These are phyloP conservation scores for Julus scanicus DNA, from an alignment of 2,888 invertebrate species.

Conservation along the genomic window DNA sequence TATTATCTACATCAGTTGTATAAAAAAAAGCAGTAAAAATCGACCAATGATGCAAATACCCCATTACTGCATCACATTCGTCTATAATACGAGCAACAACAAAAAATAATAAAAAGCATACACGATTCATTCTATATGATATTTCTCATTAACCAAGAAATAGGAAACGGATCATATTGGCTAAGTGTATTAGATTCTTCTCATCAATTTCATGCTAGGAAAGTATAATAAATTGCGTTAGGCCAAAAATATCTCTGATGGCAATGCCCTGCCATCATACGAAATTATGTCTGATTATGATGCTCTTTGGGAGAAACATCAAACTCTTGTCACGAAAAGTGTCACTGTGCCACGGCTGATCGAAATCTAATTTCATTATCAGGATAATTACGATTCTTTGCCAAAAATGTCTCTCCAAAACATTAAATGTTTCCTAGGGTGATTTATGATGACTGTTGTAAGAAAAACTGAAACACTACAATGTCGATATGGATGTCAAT, in stretches of 20 bases:
- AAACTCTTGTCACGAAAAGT: neutral
- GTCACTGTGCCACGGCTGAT: neutral
- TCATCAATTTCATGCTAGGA: neutral
- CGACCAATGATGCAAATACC: neutral
- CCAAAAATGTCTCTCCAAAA: neutral
- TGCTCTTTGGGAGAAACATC: neutral
- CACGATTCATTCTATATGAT: neutral
- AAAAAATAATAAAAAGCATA: neutral
- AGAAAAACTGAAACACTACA: neutral
- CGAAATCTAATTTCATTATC: conserved; percentile 37
- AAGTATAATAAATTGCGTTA: neutral
- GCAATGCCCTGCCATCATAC: neutral
- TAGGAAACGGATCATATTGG: neutral
- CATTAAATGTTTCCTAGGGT: neutral
- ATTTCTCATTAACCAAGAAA: neutral
- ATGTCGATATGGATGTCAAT: neutral
- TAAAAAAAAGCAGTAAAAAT: neutral
- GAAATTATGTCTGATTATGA: neutral
- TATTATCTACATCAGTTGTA: neutral
- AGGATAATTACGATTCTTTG: neutral
- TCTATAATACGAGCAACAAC: neutral
- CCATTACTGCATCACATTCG: neutral
- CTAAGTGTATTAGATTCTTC: neutral
- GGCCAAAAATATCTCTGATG: neutral
- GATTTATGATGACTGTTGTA: neutral